phyloP scores from a whole-genome alignment of 1,140 invertebrate genomes.

The Odontomachus brunneus region DNA sequence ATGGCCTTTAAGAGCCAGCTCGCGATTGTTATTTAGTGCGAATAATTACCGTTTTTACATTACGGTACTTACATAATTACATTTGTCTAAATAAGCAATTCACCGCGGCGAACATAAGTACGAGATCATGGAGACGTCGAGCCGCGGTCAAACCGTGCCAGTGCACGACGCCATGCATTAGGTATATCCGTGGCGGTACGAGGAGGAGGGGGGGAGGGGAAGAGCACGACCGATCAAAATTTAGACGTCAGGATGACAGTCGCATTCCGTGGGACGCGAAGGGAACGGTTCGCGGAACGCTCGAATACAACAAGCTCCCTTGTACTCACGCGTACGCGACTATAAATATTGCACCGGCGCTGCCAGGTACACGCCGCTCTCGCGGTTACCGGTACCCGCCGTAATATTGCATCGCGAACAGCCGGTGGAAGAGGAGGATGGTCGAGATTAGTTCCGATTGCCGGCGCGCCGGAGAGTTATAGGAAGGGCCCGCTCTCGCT shows the following conservation, averaged over 20 bases:
- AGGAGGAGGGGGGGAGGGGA: no score
- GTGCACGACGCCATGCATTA: no score
- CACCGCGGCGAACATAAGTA: no score
- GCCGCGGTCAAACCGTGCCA: no score
- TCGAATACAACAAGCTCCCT: slow-evolving; percentile 59
- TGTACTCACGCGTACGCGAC: slow-evolving; percentile 45
- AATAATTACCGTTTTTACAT: no score
- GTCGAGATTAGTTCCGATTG: slow-evolving; percentile 84
- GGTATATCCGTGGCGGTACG: no score
- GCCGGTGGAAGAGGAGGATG: slow-evolving; percentile 71
- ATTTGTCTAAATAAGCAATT: no score
- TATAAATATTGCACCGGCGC: slow-evolving; percentile 63
- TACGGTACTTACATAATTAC: no score
- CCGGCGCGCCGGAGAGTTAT: slow-evolving; percentile 79
- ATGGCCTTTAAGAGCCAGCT: no score
- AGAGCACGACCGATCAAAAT: slow-evolving; percentile 46
- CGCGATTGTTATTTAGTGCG: no score
- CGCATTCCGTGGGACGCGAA: not conserved
- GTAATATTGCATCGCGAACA: slow-evolving; percentile 73
- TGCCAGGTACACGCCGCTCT: slow-evolving; percentile 16
- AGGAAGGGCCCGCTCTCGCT: slow-evolving; percentile 72
- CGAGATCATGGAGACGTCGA: no score
- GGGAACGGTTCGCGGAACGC: slow-evolving; percentile 22
- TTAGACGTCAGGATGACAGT: slow-evolving; percentile 52
- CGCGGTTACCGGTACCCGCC: slow-evolving; percentile 55